These are phyloP conservation scores for Bovichtus diacanthus DNA, from an alignment of 2,797 vertebrate species.

Conservation along the genomic window DNA sequence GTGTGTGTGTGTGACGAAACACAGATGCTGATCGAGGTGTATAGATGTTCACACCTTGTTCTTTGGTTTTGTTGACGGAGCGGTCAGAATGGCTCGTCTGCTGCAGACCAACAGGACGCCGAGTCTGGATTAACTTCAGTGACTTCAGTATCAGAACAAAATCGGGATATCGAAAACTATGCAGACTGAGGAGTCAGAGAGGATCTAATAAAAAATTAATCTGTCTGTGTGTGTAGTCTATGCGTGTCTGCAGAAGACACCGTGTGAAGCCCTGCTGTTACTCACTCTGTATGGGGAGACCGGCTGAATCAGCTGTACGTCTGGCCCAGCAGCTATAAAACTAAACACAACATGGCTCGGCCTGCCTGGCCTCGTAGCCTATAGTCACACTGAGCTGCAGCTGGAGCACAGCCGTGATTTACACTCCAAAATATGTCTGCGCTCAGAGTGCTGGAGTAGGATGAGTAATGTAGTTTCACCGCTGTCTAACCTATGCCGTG, in stretches of 20 bases:
- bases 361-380: slow-evolving; percentile 43
- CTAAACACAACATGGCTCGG: slow-evolving; percentile 53
- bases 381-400: slow-evolving; percentile 51
- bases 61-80: slow-evolving; percentile 31
- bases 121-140: background rate
- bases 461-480: slow-evolving; percentile 73
- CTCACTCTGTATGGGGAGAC: slow-evolving; percentile 58
- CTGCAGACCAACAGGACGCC: background rate
- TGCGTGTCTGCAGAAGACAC: slow-evolving; percentile 26
- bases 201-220: slow-evolving; percentile 18
- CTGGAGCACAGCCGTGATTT: slow-evolving; percentile 61
- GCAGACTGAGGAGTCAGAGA: slow-evolving; percentile 58
- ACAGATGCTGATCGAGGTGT: slow-evolving; percentile 43
- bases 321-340: slow-evolving; percentile 54
- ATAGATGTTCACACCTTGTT: slow-evolving; percentile 43
- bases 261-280: slow-evolving; percentile 45
- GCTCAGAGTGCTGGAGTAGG: background rate
- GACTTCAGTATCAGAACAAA: background rate
- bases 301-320: slow-evolving; percentile 72
- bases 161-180: slow-evolving; percentile 6
- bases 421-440: slow-evolving; percentile 44
- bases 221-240: slow-evolving; percentile 53
- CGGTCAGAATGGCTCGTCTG: slow-evolving; percentile 12
- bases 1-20: slow-evolving; percentile 23
- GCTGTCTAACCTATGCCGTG: slow-evolving; percentile 68